A percentile compares a stretch with the other conserved stretches of the same genome.
Conservation (phyloP, 2,888 invertebrate genomes). For the Eristalinus sepulchralis region DNA sequence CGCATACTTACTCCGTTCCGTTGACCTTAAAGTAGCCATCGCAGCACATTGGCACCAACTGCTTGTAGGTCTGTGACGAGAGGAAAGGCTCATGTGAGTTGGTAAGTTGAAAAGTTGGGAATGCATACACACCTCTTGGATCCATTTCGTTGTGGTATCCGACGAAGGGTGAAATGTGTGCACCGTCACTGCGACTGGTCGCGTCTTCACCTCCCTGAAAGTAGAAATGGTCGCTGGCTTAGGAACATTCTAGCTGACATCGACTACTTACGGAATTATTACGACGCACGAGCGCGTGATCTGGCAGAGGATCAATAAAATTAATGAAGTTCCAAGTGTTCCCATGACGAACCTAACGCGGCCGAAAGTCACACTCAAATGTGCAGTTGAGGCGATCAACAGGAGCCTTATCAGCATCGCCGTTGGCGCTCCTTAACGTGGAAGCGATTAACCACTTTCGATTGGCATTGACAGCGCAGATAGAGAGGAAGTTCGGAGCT, state of each 20-base stretch:
- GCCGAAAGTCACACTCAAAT: constrained; percentile 20
- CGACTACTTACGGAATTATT: constrained; percentile 76
- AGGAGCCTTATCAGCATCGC: constrained; percentile 19
- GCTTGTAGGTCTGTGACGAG: constrained; percentile 73
- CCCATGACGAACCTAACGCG: constrained; percentile 27
- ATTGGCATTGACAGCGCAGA: neutral
- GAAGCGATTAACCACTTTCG: constrained; percentile 41
- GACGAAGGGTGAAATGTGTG: neutral
- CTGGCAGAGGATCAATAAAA: constrained; percentile 45
- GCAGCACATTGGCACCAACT: constrained; percentile 77
- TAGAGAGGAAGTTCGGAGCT: neutral
- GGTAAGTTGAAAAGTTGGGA: neutral
- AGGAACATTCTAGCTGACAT: neutral
- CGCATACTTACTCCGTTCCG: constrained; percentile 73
- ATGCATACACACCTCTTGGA: constrained; percentile 74
- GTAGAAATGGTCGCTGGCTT: neutral
- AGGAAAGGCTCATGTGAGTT: neutral
- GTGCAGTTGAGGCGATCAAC: constrained; percentile 3
- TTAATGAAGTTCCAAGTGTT: constrained; percentile 1
- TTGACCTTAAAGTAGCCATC: constrained; percentile 75
- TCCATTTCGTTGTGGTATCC: constrained; percentile 75
- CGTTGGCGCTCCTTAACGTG: constrained; percentile 7
- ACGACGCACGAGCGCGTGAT: constrained; percentile 74
- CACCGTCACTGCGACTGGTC: constrained; percentile 75
- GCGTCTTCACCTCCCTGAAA: constrained; percentile 75